phyloP scores from a whole-genome alignment of 35 echinoderm and acorn worm genomes.

The Strongylocentrotus purpuratus region DNA sequence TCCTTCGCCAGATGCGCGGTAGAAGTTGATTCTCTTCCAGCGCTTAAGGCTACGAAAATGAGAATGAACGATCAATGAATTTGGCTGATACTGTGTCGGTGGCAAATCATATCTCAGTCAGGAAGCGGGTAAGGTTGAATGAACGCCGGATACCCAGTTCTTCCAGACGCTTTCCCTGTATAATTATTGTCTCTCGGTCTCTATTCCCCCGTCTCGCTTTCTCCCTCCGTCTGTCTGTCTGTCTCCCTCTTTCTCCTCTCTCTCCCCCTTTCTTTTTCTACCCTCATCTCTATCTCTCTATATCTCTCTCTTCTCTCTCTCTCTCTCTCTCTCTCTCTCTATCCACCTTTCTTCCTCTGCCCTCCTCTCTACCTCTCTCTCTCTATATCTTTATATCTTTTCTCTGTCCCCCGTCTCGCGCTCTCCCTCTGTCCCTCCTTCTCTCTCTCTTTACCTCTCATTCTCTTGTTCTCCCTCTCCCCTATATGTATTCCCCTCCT shows the following conservation, averaged over 20 bases:
- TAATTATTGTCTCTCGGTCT: too few species aligned
- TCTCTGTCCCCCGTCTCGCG: not conserved
- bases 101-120: not conserved
- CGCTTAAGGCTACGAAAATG: not conserved
- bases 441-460: not conserved
- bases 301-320: not conserved
- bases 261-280: too few species aligned
- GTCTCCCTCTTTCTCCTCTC: too few species aligned
- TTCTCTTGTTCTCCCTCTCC: not conserved
- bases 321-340: not conserved
- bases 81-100: not conserved
- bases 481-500: not conserved
- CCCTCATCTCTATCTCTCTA: not conserved
- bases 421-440: too few species aligned
- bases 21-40: not conserved
- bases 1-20: not conserved
- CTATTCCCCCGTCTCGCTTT: too few species aligned
- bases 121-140: not conserved
- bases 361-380: not conserved
- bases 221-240: too few species aligned
- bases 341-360: not conserved
- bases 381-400: not conserved
- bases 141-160: not conserved
- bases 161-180: not conserved
- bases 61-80: conserved; percentile 11